Evolutionary conservation across 2,888 invertebrate genomes (phyloP), one percentile per base, ranked within the genome.

Genomic region (Scelioninae gen. 2): DNA sequence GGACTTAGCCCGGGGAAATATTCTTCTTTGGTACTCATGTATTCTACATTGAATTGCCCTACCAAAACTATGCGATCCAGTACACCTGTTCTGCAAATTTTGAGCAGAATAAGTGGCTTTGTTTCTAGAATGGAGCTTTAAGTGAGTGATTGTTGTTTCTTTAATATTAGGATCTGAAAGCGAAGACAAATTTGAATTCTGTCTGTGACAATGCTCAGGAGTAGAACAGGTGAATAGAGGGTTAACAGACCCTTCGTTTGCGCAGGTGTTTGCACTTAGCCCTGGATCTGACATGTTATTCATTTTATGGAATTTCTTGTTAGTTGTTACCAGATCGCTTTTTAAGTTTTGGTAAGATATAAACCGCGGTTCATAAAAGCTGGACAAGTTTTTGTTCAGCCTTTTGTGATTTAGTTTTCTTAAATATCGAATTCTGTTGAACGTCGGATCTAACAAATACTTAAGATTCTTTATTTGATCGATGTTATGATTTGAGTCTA

Each of bases 401-500:
- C 78, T 73, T 16, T 82, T 84, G 41, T 81, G 81, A 63, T 84
- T 85, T 15, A 85, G 67, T 7, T 79, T 76, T 4, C 83, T 76
- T 1, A 85, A 63, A 33, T 85, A 81, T 1, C 85, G 80, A 7
- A 85, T 83, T 69, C 83, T 85, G 64, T 80, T 83, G 70, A 85
- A 84, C 0, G 84, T 83, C 2, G 85, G 85, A 50, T 85, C 85
- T 0, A 85, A 57, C 0, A 84, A 70, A 28, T 85, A 84, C 28
- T 85, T 85, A 1, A 85, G 74, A 22, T 80, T 83, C 45, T 80
- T 83, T 1, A 84, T 81, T 58, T 83, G 85, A 57, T 85, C 84
- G 22, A 85, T 82, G 50, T 85, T 85, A 68, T 84, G 84, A 63
- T 85, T 85, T 0, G 84, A 83, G 45, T 85, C 84, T 37, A 85